Evolutionary conservation across 2,888 invertebrate species (phyloP).

Genomic region (Blera fallax): DNA sequence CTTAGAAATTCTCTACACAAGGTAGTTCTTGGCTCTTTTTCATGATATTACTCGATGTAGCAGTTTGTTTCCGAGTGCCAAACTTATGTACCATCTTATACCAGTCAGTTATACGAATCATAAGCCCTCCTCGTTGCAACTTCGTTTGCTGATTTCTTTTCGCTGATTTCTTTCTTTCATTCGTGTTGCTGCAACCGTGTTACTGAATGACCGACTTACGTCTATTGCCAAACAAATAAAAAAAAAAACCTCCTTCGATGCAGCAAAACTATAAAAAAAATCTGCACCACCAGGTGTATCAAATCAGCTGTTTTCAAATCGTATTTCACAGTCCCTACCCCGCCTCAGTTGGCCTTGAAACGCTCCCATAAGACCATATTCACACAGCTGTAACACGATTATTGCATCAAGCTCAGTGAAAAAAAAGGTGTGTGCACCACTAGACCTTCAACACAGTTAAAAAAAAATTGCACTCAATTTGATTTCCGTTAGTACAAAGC

Average conservation of each 20-base stretch:
- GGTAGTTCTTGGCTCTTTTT: no score
- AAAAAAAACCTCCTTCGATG: not conserved
- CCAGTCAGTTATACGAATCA: no score
- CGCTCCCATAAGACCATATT: not conserved
- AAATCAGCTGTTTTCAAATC: conserved; percentile 28
- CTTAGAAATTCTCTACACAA: no score
- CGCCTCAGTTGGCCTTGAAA: conserved; percentile 23
- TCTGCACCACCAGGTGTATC: conserved; percentile 12
- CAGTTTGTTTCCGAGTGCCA: no score
- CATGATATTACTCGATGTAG: no score
- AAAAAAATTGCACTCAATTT: conserved; percentile 5
- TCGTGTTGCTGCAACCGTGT: not conserved
- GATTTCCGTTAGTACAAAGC: conserved; percentile 3
- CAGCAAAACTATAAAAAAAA: not conserved
- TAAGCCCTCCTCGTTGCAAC: no score
- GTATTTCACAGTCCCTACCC: not conserved
- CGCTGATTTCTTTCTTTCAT: not conserved
- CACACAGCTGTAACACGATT: conserved; percentile 24
- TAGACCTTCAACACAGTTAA: conserved; percentile 40
- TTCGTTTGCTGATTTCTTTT: no score
- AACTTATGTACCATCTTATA: no score
- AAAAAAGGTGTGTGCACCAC: conserved; percentile 44
- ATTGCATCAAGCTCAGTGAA: conserved; percentile 3
- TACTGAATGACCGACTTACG: not conserved
- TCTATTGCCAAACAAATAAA: not conserved